Conservation (phyloP, 2,113 vertebrate species). For the Oenanthe oenanthe region DNA sequence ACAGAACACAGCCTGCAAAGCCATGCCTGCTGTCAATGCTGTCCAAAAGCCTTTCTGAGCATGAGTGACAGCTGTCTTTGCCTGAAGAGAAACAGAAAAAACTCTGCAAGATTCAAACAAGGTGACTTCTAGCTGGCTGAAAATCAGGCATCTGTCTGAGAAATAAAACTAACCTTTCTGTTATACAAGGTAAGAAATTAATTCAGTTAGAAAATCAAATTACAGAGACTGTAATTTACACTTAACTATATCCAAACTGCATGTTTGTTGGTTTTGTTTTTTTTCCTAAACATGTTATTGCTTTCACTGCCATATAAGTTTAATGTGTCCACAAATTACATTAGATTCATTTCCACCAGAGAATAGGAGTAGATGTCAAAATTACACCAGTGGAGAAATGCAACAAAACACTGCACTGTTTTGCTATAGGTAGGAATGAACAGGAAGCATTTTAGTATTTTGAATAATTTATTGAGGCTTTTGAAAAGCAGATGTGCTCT, state of each 20-base stretch:
- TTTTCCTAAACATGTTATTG: neutral
- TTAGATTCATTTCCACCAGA: neutral
- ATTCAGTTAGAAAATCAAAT: neutral
- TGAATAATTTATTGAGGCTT: slow-evolving; percentile 59
- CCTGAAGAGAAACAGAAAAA: neutral
- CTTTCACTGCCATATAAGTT: neutral
- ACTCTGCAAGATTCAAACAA: neutral
- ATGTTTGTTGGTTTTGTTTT: neutral
- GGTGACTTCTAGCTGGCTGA: neutral
- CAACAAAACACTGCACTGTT: neutral
- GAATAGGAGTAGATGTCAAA: neutral
- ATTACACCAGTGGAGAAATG: neutral
- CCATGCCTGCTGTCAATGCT: neutral
- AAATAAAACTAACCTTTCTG: neutral
- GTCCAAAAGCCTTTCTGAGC: neutral
- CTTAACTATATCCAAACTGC: neutral
- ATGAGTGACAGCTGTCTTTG: neutral
- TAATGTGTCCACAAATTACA: neutral
- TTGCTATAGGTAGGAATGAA: slow-evolving; percentile 6
- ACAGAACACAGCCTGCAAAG: neutral
- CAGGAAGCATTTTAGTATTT: slow-evolving; percentile 44
- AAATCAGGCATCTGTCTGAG: neutral
- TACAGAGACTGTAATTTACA: neutral
- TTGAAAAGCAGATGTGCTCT: slow-evolving; percentile 49
- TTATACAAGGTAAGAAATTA: neutral